A percentile compares a stretch with the other conserved stretches of the same genome.
phyloP scores from a whole-genome alignment of 2,888 invertebrate species.

The Eudasyphora cyanicolor region DNA sequence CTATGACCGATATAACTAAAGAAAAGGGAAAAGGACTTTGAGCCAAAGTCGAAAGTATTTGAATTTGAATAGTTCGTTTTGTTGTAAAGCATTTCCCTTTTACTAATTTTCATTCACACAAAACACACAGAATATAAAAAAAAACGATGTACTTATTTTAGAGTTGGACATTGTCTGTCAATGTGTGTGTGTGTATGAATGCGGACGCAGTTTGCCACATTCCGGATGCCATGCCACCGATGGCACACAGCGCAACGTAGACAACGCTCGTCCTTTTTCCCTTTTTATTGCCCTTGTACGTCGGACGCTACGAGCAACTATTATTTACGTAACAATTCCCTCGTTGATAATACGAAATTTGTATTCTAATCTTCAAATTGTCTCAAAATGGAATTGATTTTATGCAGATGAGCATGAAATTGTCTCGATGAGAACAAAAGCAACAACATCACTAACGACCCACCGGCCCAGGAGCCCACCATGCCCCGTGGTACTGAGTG shows the following conservation, averaged over 20 bases:
- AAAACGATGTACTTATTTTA: slow-evolving; percentile 34
- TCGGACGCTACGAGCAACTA: neutral
- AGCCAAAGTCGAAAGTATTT: slow-evolving; percentile 44
- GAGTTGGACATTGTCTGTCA: slow-evolving; percentile 31
- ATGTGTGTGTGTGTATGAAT: slow-evolving; percentile 11
- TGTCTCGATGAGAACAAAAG: slow-evolving; percentile 74
- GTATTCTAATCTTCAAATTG: slow-evolving; percentile 80
- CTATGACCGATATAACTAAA: neutral
- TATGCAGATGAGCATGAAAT: slow-evolving; percentile 80
- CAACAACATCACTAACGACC: slow-evolving; percentile 54
- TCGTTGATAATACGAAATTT: slow-evolving; percentile 79
- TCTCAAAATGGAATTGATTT: slow-evolving; percentile 80
- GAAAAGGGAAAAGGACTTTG: neutral
- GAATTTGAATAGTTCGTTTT: slow-evolving; percentile 58
- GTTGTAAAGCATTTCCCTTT: slow-evolving; percentile 56
- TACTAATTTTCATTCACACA: slow-evolving; percentile 20
- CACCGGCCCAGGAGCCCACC: neutral
- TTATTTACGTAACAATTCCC: slow-evolving; percentile 69
- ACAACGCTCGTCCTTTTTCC: slow-evolving; percentile 21
- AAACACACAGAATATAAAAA: neutral
- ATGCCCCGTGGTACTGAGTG: neutral
- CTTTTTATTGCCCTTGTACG: slow-evolving; percentile 35
- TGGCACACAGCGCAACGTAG: slow-evolving; percentile 28
- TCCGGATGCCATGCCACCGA: neutral
- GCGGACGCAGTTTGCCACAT: neutral